Percentiles rank a stretch among this genome's conserved stretches.
Conservation (phyloP, 2,888 invertebrate genomes). For the Polia nebulosa region DNA sequence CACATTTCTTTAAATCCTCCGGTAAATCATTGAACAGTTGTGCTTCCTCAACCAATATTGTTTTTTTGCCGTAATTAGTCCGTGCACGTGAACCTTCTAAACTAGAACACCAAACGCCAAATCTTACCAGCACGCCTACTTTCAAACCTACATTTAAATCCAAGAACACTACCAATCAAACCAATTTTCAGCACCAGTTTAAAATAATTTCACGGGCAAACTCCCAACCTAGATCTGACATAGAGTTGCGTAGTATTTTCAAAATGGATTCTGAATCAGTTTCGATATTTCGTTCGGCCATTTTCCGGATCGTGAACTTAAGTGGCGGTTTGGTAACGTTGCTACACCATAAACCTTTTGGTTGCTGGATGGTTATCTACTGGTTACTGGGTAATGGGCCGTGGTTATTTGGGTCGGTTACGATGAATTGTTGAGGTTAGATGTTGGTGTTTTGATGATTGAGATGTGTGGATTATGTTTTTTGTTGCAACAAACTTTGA, state of each 20-base stretch:
- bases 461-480: conserved; percentile 11
- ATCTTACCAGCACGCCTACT: background rate
- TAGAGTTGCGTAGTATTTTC: conserved; percentile 64
- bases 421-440: conserved; percentile 48
- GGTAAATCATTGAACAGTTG: too few relatives aligned
- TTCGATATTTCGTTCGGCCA: conserved; percentile 71
- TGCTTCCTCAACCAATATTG: too few relatives aligned
- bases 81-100: too few relatives aligned
- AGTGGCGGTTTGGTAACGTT: conserved; percentile 62
- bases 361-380: conserved; percentile 62
- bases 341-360: conserved; percentile 67
- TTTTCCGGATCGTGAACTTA: conserved; percentile 72
- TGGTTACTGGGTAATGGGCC: conserved; percentile 62
- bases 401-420: conserved; percentile 54
- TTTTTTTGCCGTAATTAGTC: too few relatives aligned
- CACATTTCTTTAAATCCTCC: too few relatives aligned
- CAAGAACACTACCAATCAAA: conserved; percentile 20
- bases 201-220: conserved; percentile 59
- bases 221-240: conserved; percentile 55
- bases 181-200: conserved; percentile 35
- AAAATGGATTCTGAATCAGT: conserved; percentile 67
- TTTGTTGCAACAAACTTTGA: background rate
- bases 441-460: conserved; percentile 9
- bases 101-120: too few relatives aligned
- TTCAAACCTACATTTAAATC: background rate